These are phyloP conservation scores for Remorina albescens DNA, from an alignment of 2,797 vertebrate species.

Conservation along the genomic window DNA sequence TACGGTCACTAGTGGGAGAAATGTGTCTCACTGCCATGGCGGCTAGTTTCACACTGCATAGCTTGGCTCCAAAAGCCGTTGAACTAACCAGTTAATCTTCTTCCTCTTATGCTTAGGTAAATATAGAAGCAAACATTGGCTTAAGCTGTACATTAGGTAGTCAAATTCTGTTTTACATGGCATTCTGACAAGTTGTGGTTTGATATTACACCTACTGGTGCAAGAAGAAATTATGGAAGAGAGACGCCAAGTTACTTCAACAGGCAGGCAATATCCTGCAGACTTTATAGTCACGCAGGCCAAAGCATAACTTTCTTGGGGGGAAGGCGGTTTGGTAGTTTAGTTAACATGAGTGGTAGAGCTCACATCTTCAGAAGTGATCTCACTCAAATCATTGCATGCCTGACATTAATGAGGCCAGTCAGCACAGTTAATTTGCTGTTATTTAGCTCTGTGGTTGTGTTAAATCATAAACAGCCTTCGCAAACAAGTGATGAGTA, in stretches of 20 bases:
- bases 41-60: constrained; percentile 53
- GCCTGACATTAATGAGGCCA: constrained; percentile 58
- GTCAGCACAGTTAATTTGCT: constrained; percentile 57
- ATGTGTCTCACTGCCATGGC: constrained; percentile 69
- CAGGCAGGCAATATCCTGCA: constrained; percentile 49
- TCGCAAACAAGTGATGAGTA: constrained; percentile 38
- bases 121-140: constrained; percentile 32
- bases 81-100: constrained; percentile 39
- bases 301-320: constrained; percentile 21
- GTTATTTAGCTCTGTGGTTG: constrained; percentile 56
- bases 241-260: constrained; percentile 48
- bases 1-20: constrained; percentile 70
- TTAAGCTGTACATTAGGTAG: constrained; percentile 16
- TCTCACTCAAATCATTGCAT: constrained; percentile 43
- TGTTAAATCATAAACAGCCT: constrained; percentile 63
- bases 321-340: constrained; percentile 58
- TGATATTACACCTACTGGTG: constrained; percentile 52
- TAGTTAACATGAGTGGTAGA: constrained; percentile 41
- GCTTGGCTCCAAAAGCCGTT: constrained; percentile 57
- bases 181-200: constrained; percentile 39
- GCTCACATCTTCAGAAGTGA: constrained; percentile 34
- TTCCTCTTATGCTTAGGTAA: constrained; percentile 24
- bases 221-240: constrained; percentile 48
- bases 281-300: constrained; percentile 18
- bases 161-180: constrained; percentile 34